phyloP scores from a whole-genome alignment of 2,888 invertebrate species.

The Xanthia togata region DNA sequence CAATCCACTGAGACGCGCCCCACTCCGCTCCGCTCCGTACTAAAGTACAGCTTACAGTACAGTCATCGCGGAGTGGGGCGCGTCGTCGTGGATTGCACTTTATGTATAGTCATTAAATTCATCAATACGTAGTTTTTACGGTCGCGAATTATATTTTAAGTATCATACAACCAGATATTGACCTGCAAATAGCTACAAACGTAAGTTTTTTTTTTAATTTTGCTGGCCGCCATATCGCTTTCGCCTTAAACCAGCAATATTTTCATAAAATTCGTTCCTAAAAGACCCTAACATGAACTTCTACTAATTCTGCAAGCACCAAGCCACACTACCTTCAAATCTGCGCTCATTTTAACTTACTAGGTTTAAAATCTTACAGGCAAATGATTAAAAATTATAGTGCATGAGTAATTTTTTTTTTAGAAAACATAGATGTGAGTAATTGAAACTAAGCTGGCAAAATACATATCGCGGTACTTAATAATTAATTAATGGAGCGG shows the following conservation, averaged over 20 bases:
- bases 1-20: too few relatives aligned
- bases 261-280: conserved; percentile 42
- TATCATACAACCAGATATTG: background rate
- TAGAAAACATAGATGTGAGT: background rate
- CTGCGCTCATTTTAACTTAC: conserved; percentile 44
- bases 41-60: too few relatives aligned
- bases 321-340: conserved; percentile 73
- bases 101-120: background rate
- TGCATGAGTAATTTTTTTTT: too few relatives aligned
- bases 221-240: background rate
- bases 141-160: background rate
- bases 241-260: conserved; percentile 12
- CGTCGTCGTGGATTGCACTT: too few relatives aligned
- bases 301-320: conserved; percentile 80
- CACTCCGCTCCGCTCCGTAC: too few relatives aligned
- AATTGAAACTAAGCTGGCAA: background rate
- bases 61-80: too few relatives aligned
- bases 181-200: background rate
- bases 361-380: conserved; percentile 31
- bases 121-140: background rate
- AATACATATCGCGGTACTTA: background rate
- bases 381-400: background rate
- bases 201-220: background rate
- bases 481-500: background rate
- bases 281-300: conserved; percentile 61